Evolutionary conservation across 1,140 invertebrate species (phyloP), one percentile per base, ranked within the genome.

Genomic region (Rhagoletis pomonella): DNA sequence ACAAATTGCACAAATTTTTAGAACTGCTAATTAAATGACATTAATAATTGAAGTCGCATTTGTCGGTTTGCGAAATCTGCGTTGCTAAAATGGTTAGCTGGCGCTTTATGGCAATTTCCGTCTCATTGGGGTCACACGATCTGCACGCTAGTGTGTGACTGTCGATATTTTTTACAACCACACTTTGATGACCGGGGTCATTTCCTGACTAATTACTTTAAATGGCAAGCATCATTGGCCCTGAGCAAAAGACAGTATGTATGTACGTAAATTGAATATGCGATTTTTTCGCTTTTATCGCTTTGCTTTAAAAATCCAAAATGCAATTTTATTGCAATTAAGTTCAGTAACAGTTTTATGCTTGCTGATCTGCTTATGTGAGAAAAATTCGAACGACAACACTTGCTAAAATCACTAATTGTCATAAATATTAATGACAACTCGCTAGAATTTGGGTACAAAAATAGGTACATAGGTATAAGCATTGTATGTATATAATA

Each of bases 131-230:
- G 73, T 81, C 73, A 81, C 73, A 81, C 73, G 47, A 2, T 81
- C 19, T 50, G 17, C 19, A 19, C n/a, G 5, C 1, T 4, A 9
- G 12, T 62, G 17, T 81, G 17, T n/a, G 44, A n/a, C 44, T 73
- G 67, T 73, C 4, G 12, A 62, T 62, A 62, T 12, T 62, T 62
- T 62, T 62, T 62, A n/a, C 39, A 14, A 47, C 67, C 44, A 73
- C 84, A 87, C 62, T 85, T 84, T 87, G 73, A 87, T 62, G 84
- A 50, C 64, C 85, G 73, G 73, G 87, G 87, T 87, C 87, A 87
- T 85, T 87, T 87, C 87, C 87, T 87, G 87, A 64, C 87, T 87
- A 87, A 87, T 87, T 87, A 64, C 84, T 85, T 17, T n/a, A 73
- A 44, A 62, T 42, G 50, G 50, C 50, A 55, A 7, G 50, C 67